Conservation (phyloP, 1,140 invertebrate genomes). For the Solenopsis fugax region DNA sequence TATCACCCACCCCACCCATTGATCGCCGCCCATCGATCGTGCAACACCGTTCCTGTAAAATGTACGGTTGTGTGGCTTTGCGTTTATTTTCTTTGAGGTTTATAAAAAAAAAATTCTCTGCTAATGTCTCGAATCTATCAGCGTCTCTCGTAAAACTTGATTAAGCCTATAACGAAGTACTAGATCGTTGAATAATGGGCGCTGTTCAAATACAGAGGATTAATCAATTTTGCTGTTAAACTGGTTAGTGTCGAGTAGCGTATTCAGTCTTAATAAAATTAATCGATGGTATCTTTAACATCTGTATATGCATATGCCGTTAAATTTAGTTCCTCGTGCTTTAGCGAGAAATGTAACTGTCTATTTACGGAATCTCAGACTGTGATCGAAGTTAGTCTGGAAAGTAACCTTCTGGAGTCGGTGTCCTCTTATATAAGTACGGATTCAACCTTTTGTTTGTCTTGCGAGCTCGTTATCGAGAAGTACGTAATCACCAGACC, state of each 20-base stretch:
- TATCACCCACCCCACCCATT: conserved; percentile 7
- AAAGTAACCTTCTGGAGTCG: conserved; percentile 27
- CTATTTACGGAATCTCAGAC: conserved; percentile 19
- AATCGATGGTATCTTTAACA: conserved; percentile 22
- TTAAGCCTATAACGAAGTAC: conserved; percentile 1
- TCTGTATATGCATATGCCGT: neutral
- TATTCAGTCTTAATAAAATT: neutral
- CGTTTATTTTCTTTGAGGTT: neutral
- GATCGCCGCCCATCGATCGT: conserved; percentile 26
- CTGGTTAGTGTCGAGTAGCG: neutral
- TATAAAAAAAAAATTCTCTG: neutral
- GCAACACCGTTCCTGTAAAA: neutral
- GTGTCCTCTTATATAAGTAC: conserved; percentile 15
- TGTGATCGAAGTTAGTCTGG: conserved; percentile 6
- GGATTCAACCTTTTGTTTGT: conserved; percentile 15
- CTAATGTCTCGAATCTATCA: neutral
- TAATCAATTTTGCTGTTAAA: neutral
- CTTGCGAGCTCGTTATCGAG: conserved; percentile 33
- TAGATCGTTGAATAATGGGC: neutral
- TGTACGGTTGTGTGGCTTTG: neutral
- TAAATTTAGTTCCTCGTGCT: conserved; percentile 8
- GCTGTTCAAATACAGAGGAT: neutral
- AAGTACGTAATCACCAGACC: neutral
- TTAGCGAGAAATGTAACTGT: neutral
- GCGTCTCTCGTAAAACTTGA: neutral